Conservation (phyloP, 2,797 vertebrate genomes). For the Leontopithecus rosalia region DNA sequence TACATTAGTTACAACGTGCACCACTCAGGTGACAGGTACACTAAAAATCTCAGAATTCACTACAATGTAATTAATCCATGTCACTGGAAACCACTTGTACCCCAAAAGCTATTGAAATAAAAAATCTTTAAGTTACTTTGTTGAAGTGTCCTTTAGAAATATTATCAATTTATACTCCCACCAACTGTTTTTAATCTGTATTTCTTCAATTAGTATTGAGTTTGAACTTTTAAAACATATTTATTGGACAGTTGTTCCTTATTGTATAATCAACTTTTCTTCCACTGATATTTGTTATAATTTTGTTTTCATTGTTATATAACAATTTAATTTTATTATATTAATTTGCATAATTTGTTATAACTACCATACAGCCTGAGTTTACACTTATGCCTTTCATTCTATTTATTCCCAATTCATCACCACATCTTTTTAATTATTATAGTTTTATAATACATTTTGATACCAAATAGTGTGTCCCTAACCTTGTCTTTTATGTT, state of each 20-base stretch:
- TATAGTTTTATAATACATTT: background rate
- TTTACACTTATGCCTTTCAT: background rate
- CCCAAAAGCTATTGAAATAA: background rate
- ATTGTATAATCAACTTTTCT: background rate
- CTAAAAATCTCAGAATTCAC: background rate
- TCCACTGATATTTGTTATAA: too few species aligned
- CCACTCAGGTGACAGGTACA: background rate
- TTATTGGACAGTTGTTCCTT: background rate
- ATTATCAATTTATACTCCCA: background rate
- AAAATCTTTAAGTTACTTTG: background rate
- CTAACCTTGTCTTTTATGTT: background rate
- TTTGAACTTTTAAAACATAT: background rate
- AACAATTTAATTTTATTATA: too few species aligned
- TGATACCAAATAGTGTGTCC: background rate
- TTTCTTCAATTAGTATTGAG: background rate
- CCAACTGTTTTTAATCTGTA: slow-evolving; percentile 11
- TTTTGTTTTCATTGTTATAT: too few species aligned
- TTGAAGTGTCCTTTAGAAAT: background rate
- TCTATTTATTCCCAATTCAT: background rate
- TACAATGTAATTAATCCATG: background rate
- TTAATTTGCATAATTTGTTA: background rate
- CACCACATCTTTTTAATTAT: background rate
- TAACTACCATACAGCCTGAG: background rate
- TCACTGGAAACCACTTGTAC: background rate
- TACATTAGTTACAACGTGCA: background rate